Base-by-base conservation (phyloP, 2,888 invertebrate species). In the Chaitophorus viminalis region DNA sequence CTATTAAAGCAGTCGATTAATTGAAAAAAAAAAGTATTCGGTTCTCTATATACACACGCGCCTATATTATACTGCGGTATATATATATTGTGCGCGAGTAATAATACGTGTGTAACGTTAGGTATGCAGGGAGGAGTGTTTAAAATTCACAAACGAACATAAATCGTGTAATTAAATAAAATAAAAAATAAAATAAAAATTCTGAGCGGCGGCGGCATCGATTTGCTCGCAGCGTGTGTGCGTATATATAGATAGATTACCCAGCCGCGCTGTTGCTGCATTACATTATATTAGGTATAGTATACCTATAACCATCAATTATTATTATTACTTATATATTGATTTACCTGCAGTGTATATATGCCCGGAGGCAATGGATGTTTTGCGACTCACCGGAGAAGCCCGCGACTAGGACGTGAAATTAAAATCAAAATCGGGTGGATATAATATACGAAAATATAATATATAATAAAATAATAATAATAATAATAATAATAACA, bases 371-470 rank as follows among this genome's bases (percentile, higher is more conserved):
- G 72, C 18, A 72, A 33, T 18, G 72, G 72, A 72, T 72, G 33
- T 72, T 33, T 72, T n/a, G 72, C 72, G 72, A 72, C 18, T 68
- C 68, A 11, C 68, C 68, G 68, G 68, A 29, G 68, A 68, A n/a
- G n/a, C n/a, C n/a, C 68, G 68, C 72, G 72, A 18, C 72, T 31
- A 29, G 72, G n/a, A 72, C 72, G 72, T 72, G 72, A 72, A 72
- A 72, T 72, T 72, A 72, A 72, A 72, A 72, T 17, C 31, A 5
- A 33, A 31, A 31, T 33, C 72, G 25, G n/a, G 72, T 68, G 6
- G n/a, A n/a, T n/a, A n/a, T n/a, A n/a, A n/a, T 29, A 29, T 29
- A 68, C 29, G 29, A 25, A 68, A 25, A 29, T 29, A 68, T 46
- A 46, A 11, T 11, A 68, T 60, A 60, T 2, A 68, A 29, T 29